Conservation (phyloP, 2,113 vertebrate species). For the Columba livia region DNA sequence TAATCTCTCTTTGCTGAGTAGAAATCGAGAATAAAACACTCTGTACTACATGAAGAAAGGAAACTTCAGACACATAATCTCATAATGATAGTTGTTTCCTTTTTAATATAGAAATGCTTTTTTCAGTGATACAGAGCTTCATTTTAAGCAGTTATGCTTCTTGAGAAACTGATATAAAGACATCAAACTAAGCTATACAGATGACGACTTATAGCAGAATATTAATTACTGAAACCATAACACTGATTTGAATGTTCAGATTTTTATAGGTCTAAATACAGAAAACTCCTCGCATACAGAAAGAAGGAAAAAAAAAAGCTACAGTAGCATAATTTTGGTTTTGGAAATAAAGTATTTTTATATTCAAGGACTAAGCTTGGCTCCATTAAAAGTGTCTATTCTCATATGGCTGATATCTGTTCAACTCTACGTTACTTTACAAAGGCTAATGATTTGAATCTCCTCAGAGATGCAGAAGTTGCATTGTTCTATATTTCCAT, state of each 20-base stretch:
- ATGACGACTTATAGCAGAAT: background rate
- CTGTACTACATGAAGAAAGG: background rate
- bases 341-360: background rate
- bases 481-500: background rate
- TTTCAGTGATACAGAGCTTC: background rate
- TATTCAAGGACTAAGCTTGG: background rate
- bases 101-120: background rate
- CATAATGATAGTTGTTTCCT: background rate
- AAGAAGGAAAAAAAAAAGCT: background rate
- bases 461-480: conserved; percentile 12
- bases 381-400: conserved; percentile 6
- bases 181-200: background rate
- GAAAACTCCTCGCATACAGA: background rate
- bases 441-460: background rate
- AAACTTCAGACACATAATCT: background rate
- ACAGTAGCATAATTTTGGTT: background rate
- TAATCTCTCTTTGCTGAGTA: background rate
- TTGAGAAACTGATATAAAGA: background rate
- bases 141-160: background rate
- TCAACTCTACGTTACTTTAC: conserved; percentile 1
- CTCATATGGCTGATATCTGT: background rate
- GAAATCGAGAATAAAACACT: background rate
- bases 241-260: background rate
- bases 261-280: background rate
- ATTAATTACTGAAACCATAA: background rate